Percentiles rank a stretch among this genome's conserved stretches.
Evolutionary conservation across 2,113 vertebrate genomes (phyloP).

Genomic region (Chrysemys picta): DNA sequence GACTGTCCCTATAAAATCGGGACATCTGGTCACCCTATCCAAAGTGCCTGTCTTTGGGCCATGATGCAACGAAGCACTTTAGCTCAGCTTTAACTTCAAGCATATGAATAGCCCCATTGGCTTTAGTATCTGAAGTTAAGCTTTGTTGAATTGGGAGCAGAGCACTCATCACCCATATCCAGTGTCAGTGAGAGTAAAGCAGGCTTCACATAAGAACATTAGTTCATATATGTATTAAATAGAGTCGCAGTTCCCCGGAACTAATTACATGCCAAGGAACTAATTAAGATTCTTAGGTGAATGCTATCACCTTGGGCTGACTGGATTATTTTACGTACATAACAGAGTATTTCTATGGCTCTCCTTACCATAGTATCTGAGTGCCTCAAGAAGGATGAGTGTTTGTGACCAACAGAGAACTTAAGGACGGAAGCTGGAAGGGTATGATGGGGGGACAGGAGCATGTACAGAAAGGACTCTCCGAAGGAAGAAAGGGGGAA

Average conservation of each 20-base stretch:
- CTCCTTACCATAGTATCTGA: neutral
- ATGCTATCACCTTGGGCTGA: neutral
- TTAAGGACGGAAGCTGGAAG: neutral
- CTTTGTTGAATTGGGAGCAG: neutral
- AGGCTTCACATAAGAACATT: neutral
- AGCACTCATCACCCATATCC: conserved; percentile 9
- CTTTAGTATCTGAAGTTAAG: conserved; percentile 3
- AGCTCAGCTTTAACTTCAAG: conserved; percentile 39
- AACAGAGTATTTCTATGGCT: neutral
- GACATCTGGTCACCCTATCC: neutral
- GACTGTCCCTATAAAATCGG: too few species aligned
- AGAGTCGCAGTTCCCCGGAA: neutral
- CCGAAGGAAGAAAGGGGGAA: neutral
- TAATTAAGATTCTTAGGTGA: neutral
- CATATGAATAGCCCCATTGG: neutral
- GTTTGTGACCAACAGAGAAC: fast-evolving
- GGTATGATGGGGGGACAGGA: neutral
- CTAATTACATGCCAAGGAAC: neutral
- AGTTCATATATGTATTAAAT: fast-evolving
- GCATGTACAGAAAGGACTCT: neutral
- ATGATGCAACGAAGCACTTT: neutral
- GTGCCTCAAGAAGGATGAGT: neutral
- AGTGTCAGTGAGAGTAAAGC: neutral
- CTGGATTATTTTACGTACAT: neutral
- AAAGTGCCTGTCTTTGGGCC: neutral